Percentiles rank a stretch among this genome's conserved stretches.
Evolutionary conservation across 2,797 vertebrate genomes (phyloP).

Genomic region (Danio tinwini): DNA sequence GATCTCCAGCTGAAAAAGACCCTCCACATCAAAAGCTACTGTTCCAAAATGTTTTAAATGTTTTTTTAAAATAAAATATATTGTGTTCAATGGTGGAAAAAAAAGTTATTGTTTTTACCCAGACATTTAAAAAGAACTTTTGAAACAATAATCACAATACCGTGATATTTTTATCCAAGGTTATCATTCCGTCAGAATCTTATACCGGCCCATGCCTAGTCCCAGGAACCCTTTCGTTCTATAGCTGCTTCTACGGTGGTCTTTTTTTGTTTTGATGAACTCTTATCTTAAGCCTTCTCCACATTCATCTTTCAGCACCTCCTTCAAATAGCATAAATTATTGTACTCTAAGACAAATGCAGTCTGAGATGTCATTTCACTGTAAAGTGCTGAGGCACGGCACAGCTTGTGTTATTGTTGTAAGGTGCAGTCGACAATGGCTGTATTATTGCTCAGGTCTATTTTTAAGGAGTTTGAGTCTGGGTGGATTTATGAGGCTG

Average conservation of each 20-base stretch:
- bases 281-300: neutral
- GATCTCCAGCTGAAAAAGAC: too few species aligned
- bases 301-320: neutral
- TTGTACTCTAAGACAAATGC: neutral
- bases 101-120: too few species aligned
- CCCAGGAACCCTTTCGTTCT: neutral
- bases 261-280: neutral
- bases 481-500: conserved; percentile 36
- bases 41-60: too few species aligned
- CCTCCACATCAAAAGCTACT: too few species aligned
- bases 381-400: neutral
- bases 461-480: conserved; percentile 30
- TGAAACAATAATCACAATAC: too few species aligned
- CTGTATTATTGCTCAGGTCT: conserved; percentile 52
- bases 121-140: too few species aligned
- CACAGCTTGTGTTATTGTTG: conserved; percentile 24
- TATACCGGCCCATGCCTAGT: neutral
- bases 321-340: neutral
- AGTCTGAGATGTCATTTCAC: neutral
- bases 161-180: too few species aligned
- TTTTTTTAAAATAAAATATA: too few species aligned
- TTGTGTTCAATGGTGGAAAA: too few species aligned
- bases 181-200: too few species aligned
- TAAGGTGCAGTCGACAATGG: conserved; percentile 30
- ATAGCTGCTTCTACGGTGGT: neutral